Base-by-base conservation (phyloP, 2,113 vertebrate species). In the Neogobius melanostomus region DNA sequence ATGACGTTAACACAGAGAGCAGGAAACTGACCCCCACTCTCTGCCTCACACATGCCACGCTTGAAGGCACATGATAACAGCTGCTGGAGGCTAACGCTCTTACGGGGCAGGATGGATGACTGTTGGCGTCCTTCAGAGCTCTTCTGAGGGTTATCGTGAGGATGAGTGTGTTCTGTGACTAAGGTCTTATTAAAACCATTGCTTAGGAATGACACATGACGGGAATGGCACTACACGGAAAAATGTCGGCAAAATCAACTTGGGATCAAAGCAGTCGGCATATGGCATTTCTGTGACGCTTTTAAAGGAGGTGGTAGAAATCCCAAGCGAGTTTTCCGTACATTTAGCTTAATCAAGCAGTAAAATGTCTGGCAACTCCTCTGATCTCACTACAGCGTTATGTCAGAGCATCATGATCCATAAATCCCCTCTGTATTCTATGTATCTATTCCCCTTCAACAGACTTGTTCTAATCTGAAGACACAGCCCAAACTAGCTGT, bases 31-130 rank as follows among this genome's bases (percentile, higher is more conserved):
- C 49, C 49, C 49, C 15, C 12, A 11, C 49, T 11, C 56, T 14
- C 21, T 12, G 56, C 14, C 28, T 59, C 11, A 42, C 12, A 17
- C 53, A 14, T 36, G 56, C 6, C 10, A 6, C 7, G 10, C 56
- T 59, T 28, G 14, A 59, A 28, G 56, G 56, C 28, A 10, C 14
- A 12, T 59, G 56, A 21, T 42, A 5, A 36, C 17, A 6, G 9
- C 28, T 36, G 21, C 56, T 42, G 11, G 56, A 56, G 53, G 17
- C 53, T 28, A 28, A 21, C 10, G 17, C 9, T 4, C 12, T 61
- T 61, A 61, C n/a, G 6, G 16, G 36, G 59, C 42, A 44, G 59
- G n/a, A 61, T 61, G 15, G 42, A 61, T 61, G 59, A 60, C 28
- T 15, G 42, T 14, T 28, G 12, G 57, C 8, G 59, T 61, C 59